phyloP scores from a whole-genome alignment of 2,888 invertebrate species.

The Caenorhabditis panamensis region DNA sequence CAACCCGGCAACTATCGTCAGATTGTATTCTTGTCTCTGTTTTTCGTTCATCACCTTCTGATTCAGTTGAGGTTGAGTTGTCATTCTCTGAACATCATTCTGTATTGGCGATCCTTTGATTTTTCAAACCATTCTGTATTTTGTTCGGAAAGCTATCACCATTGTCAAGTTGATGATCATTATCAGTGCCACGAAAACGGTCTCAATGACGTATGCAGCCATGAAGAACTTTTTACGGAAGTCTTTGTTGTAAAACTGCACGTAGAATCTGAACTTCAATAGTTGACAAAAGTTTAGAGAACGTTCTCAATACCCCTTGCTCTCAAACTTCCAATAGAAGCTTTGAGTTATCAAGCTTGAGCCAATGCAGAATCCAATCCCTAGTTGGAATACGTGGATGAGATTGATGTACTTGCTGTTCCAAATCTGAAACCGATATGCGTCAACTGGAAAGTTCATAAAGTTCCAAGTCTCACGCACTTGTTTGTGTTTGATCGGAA shows the following conservation, averaged over 20 bases:
- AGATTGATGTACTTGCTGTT: slow-evolving; percentile 52
- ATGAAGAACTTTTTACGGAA: slow-evolving; percentile 62
- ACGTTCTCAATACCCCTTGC: slow-evolving; percentile 44
- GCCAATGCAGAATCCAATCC: slow-evolving; percentile 55
- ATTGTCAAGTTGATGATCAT: slow-evolving; percentile 64
- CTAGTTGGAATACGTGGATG: slow-evolving; percentile 59
- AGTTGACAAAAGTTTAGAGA: not conserved
- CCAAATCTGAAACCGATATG: slow-evolving; percentile 60
- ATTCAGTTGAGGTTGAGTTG: slow-evolving; percentile 44
- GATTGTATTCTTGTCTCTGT: slow-evolving; percentile 66
- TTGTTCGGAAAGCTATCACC: slow-evolving; percentile 59
- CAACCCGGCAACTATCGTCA: slow-evolving; percentile 60
- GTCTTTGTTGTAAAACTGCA: slow-evolving; percentile 59
- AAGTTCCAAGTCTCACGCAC: slow-evolving; percentile 26
- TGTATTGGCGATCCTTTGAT: not conserved
- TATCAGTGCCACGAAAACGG: slow-evolving; percentile 57
- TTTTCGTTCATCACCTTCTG: slow-evolving; percentile 66
- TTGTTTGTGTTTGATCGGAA: slow-evolving; percentile 66
- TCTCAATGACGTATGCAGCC: slow-evolving; percentile 63
- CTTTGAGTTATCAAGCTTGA: slow-evolving; percentile 49
- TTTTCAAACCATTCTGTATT: slow-evolving; percentile 57
- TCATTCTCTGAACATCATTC: slow-evolving; percentile 36
- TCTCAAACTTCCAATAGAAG: slow-evolving; percentile 65
- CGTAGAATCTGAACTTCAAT: slow-evolving; percentile 53
- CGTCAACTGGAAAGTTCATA: not conserved